Conservation (phyloP, 2,888 invertebrate genomes). For the Rhimphoctona megacephalus region DNA sequence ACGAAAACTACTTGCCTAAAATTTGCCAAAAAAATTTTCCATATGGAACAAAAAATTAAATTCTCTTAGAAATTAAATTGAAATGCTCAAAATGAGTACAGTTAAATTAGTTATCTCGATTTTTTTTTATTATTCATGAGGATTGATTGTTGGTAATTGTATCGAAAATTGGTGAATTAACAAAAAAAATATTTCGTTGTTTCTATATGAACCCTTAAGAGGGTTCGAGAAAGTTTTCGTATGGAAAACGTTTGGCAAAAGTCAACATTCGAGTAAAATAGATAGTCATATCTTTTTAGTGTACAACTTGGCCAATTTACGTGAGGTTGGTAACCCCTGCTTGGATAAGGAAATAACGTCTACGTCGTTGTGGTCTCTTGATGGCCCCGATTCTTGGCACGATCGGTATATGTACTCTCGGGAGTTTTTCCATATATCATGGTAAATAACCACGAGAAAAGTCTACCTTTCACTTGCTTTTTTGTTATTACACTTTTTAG, state of each 20-base stretch:
- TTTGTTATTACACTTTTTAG: not conserved
- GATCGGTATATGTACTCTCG: slow-evolving; percentile 49
- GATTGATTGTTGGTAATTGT: not conserved
- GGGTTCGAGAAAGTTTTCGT: not conserved
- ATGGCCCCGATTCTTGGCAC: slow-evolving; percentile 61
- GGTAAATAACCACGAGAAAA: slow-evolving; percentile 29
- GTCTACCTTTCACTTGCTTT: not conserved
- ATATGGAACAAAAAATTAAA: not conserved
- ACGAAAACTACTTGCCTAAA: not conserved
- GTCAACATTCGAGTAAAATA: slow-evolving; percentile 28
- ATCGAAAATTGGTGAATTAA: not conserved
- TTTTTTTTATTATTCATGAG: not conserved
- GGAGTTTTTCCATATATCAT: slow-evolving; percentile 61
- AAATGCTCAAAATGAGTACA: not conserved
- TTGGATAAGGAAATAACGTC: slow-evolving; percentile 73
- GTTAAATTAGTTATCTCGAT: not conserved
- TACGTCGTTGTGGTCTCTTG: slow-evolving; percentile 53
- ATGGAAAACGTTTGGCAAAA: slow-evolving; percentile 23
- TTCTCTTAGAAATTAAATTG: not conserved
- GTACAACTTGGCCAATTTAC: slow-evolving; percentile 71
- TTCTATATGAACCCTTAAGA: not conserved
- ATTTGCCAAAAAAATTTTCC: not conserved
- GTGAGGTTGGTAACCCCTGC: slow-evolving; percentile 66
- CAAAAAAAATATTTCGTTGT: not conserved
- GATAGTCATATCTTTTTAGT: slow-evolving; percentile 61